Percentiles rank a stretch among this genome's conserved stretches.
These are phyloP conservation scores for Oreochromis grahami DNA, from an alignment of 2,797 vertebrate genomes.

Conservation along the genomic window DNA sequence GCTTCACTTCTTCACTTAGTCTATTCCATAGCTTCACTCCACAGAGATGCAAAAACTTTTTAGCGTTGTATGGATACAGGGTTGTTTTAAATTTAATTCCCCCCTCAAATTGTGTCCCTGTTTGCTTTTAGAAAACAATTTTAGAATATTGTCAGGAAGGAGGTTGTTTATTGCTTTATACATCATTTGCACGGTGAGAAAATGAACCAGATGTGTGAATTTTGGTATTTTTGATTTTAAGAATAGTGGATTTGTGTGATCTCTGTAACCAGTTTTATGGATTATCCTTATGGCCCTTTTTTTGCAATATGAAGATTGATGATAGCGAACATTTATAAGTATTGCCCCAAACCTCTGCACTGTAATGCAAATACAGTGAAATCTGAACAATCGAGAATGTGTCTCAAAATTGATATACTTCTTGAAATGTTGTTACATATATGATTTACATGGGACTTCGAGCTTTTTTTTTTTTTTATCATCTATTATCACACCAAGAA, in stretches of 20 bases:
- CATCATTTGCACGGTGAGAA: neutral
- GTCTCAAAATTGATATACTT: neutral
- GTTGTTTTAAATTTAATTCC: no score
- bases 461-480: fast-evolving
- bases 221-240: fast-evolving
- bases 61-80: no score
- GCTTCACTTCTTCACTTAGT: no score
- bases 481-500: neutral
- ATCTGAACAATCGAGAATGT: fast-evolving
- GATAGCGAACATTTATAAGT: neutral
- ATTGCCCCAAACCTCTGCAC: neutral
- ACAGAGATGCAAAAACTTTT: no score
- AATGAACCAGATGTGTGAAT: fast-evolving
- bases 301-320: no score
- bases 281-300: no score
- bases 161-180: neutral
- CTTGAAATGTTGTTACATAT: neutral
- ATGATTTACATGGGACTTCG: neutral
- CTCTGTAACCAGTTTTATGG: no score
- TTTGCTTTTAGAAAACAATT: no score
- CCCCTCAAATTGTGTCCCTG: no score
- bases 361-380: neutral
- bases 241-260: neutral
- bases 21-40: no score
- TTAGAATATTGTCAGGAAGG: no score